Evolutionary conservation across 2,113 vertebrate species (phyloP).

Genomic region (Pteronura brasiliensis): DNA sequence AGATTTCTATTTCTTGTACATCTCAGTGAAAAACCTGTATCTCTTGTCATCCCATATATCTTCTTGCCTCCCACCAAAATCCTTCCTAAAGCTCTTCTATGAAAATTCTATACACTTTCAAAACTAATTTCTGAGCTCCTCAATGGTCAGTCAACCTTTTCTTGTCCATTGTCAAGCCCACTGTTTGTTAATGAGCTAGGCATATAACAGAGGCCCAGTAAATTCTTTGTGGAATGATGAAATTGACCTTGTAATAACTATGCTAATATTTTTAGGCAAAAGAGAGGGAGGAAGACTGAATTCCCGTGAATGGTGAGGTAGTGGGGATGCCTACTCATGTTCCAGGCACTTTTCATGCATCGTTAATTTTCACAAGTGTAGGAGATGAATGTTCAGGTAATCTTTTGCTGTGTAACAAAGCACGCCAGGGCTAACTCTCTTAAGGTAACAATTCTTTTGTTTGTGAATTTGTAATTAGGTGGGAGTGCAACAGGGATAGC

Average conservation of each 20-base stretch:
- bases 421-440: neutral
- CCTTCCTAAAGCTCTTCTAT: neutral
- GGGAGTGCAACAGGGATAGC: neutral
- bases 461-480: neutral
- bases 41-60: neutral
- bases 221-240: neutral
- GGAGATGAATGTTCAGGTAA: neutral
- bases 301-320: neutral
- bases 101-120: neutral
- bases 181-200: neutral
- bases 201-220: neutral
- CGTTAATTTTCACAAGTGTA: neutral
- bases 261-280: neutral
- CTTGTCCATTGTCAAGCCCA: neutral
- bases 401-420: neutral
- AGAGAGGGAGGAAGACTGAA: neutral
- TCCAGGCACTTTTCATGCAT: neutral
- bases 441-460: neutral
- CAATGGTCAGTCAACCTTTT: neutral
- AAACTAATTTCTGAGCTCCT: neutral
- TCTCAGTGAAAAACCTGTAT: neutral
- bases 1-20: neutral
- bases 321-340: neutral
- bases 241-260: neutral
- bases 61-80: neutral